These are phyloP conservation scores for Chrysomallon squamiferum DNA, from an alignment of 1,140 invertebrate species.

Conservation along the genomic window DNA sequence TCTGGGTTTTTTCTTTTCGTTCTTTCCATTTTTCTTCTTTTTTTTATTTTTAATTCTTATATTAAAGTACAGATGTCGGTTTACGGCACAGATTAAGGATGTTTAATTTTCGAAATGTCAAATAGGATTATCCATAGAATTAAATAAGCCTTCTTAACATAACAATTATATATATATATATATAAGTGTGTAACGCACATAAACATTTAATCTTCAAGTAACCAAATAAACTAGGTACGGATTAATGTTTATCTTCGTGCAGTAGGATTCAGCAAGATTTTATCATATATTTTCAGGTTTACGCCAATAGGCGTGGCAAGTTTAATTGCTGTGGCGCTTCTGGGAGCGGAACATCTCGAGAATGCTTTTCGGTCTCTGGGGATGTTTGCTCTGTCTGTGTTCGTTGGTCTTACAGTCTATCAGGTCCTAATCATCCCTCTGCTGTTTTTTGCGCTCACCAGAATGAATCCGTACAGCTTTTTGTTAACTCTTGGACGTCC, in stretches of 20 bases:
- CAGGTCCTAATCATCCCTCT: conserved; percentile 83
- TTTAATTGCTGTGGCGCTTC: conserved; percentile 88
- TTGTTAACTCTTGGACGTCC: conserved; percentile 81
- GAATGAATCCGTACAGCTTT: conserved; percentile 87
- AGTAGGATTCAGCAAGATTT: too few relatives aligned
- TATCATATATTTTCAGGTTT: conserved; percentile 67
- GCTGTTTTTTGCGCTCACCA: conserved; percentile 83
- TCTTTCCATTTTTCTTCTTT: neutral
- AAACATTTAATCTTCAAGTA: neutral
- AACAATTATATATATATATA: neutral
- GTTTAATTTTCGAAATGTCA: neutral
- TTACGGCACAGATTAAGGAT: too few relatives aligned
- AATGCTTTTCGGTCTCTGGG: conserved; percentile 75
- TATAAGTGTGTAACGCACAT: neutral
- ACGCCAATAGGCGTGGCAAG: conserved; percentile 89
- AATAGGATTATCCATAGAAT: neutral
- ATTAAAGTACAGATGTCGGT: too few relatives aligned
- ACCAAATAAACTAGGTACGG: neutral
- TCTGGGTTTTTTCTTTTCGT: too few relatives aligned
- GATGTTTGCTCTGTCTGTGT: conserved; percentile 84
- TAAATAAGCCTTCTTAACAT: neutral
- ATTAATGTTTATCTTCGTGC: too few relatives aligned
- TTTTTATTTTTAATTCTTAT: too few relatives aligned
- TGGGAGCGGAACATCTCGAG: conserved; percentile 80
- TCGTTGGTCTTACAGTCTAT: conserved; percentile 83